Conservation (phyloP, 1,140 invertebrate genomes). For the Batillaria attramentaria region DNA sequence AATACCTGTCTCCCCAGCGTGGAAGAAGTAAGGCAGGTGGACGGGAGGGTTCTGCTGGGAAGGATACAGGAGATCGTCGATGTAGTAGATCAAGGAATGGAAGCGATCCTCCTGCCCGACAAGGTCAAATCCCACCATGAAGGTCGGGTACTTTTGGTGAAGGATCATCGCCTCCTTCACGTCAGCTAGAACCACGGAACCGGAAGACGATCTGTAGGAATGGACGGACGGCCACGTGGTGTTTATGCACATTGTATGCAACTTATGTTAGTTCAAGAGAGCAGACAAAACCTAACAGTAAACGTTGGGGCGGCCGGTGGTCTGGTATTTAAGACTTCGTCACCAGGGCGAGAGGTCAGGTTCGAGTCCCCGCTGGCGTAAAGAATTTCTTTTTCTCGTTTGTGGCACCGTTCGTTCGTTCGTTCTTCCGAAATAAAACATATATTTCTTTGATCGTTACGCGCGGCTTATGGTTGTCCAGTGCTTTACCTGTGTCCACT, state of each 20-base stretch:
- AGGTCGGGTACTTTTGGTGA: conserved; percentile 72
- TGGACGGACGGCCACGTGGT: too few species aligned
- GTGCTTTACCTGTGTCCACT: conserved; percentile 73
- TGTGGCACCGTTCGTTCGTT: background rate
- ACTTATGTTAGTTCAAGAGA: background rate
- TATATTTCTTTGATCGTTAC: background rate
- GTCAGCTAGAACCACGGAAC: background rate
- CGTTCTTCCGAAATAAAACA: background rate
- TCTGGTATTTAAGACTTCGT: background rate
- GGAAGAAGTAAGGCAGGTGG: conserved; percentile 82
- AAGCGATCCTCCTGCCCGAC: conserved; percentile 84
- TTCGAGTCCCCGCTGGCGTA: background rate
- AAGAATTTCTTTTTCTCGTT: background rate
- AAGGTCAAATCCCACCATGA: conserved; percentile 83
- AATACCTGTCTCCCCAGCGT: conserved; percentile 88
- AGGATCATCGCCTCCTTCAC: background rate
- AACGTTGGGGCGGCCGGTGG: background rate
- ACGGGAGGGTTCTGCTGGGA: conserved; percentile 64
- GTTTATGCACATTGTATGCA: background rate
- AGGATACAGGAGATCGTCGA: conserved; percentile 74
- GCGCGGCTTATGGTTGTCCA: background rate
- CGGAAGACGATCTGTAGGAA: too few species aligned
- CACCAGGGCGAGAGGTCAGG: background rate
- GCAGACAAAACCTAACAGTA: background rate
- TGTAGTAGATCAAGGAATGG: conserved; percentile 76